Conservation (phyloP, 1,140 invertebrate genomes). For the Amphibalanus amphitrite region DNA sequence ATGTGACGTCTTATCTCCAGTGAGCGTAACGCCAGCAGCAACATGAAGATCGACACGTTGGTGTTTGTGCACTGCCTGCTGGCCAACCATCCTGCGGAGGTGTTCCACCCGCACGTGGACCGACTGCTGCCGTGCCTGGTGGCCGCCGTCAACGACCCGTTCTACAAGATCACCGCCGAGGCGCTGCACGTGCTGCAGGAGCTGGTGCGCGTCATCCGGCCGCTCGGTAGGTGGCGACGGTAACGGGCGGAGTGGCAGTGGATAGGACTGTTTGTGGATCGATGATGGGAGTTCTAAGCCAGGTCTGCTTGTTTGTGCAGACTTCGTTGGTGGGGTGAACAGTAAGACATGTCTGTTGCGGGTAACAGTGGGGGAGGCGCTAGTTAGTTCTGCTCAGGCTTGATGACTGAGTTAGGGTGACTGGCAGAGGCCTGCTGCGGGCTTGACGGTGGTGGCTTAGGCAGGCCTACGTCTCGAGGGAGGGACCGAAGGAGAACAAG, state of each 20-base stretch:
- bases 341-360: too few relatives aligned
- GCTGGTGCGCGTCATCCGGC: constrained; percentile 82
- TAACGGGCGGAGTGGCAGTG: constrained; percentile 16
- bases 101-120: constrained; percentile 61
- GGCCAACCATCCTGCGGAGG: constrained; percentile 56
- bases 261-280: too few relatives aligned
- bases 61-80: constrained; percentile 79
- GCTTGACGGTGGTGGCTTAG: too few relatives aligned
- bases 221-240: constrained; percentile 40
- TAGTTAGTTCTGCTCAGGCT: too few relatives aligned
- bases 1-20: constrained; percentile 29
- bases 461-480: too few relatives aligned
- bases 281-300: too few relatives aligned
- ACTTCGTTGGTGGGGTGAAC: too few relatives aligned
- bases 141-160: constrained; percentile 74
- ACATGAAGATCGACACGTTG: constrained; percentile 96
- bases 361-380: too few relatives aligned
- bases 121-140: constrained; percentile 75
- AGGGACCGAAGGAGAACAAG: too few relatives aligned
- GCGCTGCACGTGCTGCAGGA: constrained; percentile 82
- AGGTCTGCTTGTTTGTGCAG: too few relatives aligned
- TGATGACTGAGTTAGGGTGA: too few relatives aligned
- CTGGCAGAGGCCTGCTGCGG: too few relatives aligned
- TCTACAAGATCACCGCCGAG: constrained; percentile 97
- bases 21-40: constrained; percentile 86